Evolutionary conservation across 92 coral and sea anemone species (phyloP).

Genomic region (Blastomussa wellsi): DNA sequence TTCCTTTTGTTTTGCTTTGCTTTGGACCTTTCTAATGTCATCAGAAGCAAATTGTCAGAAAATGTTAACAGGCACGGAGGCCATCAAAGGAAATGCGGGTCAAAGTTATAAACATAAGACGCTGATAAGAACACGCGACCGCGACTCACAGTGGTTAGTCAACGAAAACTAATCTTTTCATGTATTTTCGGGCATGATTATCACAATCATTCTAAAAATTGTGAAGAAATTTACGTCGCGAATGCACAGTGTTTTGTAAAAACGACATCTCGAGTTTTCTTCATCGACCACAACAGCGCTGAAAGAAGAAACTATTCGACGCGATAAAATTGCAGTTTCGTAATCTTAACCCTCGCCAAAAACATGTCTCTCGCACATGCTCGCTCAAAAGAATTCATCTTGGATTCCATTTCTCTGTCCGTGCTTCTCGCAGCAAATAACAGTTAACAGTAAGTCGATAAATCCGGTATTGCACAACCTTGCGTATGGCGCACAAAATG

Average conservation of each 20-base stretch:
- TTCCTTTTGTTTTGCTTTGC: not conserved
- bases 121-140: slow-evolving; percentile 28
- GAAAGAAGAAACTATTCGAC: not conserved
- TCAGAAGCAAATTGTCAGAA: not conserved
- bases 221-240: not conserved
- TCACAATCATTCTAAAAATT: not conserved
- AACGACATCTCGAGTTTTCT: too few species aligned
- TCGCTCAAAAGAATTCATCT: not conserved
- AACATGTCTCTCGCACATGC: slow-evolving; percentile 13
- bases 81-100: not conserved
- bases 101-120: slow-evolving; percentile 7
- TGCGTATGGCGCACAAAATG: not conserved
- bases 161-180: not conserved
- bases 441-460: not conserved
- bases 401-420: not conserved
- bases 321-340: slow-evolving; percentile 12
- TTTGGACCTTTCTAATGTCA: not conserved
- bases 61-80: slow-evolving; percentile 3
- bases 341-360: not conserved
- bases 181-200: not conserved
- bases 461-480: not conserved
- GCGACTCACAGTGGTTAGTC: not conserved
- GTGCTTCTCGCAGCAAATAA: not conserved
- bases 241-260: not conserved
- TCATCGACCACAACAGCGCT: not conserved